Evolutionary conservation across 2,113 vertebrate genomes (phyloP), one percentile per base, ranked within the genome.

Genomic region (Bolborhynchus lineola): DNA sequence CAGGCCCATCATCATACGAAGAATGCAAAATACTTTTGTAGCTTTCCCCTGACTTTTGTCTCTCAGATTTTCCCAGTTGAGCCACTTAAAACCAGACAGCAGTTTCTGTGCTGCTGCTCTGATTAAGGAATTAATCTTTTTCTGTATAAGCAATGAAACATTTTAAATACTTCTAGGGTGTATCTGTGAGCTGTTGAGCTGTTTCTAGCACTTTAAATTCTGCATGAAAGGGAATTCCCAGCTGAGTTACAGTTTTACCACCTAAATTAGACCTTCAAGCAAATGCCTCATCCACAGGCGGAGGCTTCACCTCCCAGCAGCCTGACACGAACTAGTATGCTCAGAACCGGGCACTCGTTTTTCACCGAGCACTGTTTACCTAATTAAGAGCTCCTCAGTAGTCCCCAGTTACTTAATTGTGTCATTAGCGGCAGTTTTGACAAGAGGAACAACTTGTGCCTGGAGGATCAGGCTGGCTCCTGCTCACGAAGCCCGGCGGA

Each of bases 321-420:
- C 71, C 94, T 97, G 98, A 97, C 98, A 97, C 50, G 29, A 53
- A 86, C 82, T 19, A 33, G 93, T 86, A 37, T 5, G 52, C 94
- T 86, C 84, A 85, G 96, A 91, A 83, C 89, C 7, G 21, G 96
- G 95, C 92, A 19, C 92, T 88, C 92, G 47, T 65, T 82, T 69
- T 96, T 94, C 95, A 7, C 87, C 31, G 31, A 97, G 85, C 95
- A 20, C 15, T 98, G 97, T 98, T 98, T 97, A 96, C 97, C 98
- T 98, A 98, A 98, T 98, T 98, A 98, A 98, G 98, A 98, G 97
- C 97, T 96, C 86, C 97, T 97, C 93, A 57, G 93, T 83, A 81
- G 97, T 98, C 98, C 97, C 97, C 92, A 57, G 98, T 64, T 97
- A 93, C 93, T 98, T 98, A 97, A 97, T 97, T 95, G 98, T 98